Base-by-base conservation (phyloP, 2,888 invertebrate species). In the Cheilosia vernalis region DNA sequence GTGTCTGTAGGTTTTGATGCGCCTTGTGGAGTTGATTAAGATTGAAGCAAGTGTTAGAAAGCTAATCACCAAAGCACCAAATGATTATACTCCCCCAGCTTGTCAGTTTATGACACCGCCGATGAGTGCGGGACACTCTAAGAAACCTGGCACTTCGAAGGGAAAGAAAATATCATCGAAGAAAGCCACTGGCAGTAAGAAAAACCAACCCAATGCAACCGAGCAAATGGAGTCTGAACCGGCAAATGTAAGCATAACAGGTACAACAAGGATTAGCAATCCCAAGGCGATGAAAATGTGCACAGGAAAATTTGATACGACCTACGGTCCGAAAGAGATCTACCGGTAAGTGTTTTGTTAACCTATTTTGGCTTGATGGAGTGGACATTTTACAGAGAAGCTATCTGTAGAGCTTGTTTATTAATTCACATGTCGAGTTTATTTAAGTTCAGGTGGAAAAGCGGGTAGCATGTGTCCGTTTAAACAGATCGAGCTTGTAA, bases 1-100 rank as follows among this genome's bases (percentile, higher is more conserved):
- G 3, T 15, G 47, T 55, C 66, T 55, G 5, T 24, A 89, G 89
- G 92, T 93, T 9, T 90, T 95, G 24, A 91, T 90, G 19, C 90
- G 94, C 13, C 89, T 94, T 47, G 90, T 92, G 15, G 92, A 93
- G 74, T 90, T 95, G 2, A 93, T 95, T 53, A 91, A 93, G 77
- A 90, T 94, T 13, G 94, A 94, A 89, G 92, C 92, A 55, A 90
- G 90, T 55, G 89, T 94, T 15, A 89, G 91, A 78, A 90, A 90
- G 63, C 92, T 92, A 88, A 90, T 94, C 85, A 88, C 89, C 2
- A 90, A 90, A 79, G 90, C 93, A 6, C 90, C 91, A 13, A 89
- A 91, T 0, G 92, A 93, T 63, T 94, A 94, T 88, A 89, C 89
- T 70, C 92, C 94, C n/a, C 94, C 94, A 1, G 88, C 89, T 1